Conservation (phyloP, 2,797 vertebrate species). For the Hippopotamyrus pictus region DNA sequence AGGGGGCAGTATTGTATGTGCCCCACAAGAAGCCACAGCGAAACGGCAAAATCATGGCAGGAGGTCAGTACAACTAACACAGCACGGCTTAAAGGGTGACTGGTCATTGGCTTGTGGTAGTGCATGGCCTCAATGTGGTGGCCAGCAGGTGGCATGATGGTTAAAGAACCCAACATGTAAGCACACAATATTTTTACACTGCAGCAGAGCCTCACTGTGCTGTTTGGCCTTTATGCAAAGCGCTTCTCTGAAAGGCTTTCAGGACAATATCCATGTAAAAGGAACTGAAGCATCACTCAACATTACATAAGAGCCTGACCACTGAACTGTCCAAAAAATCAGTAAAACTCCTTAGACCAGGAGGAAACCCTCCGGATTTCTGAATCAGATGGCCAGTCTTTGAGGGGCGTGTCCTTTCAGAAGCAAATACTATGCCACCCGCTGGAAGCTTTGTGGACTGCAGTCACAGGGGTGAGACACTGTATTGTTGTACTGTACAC, state of each 20-base stretch:
- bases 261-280: background rate
- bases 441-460: background rate
- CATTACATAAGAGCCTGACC: background rate
- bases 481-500: background rate
- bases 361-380: background rate
- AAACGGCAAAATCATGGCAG: background rate
- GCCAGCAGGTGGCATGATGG: background rate
- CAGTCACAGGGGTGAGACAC: background rate
- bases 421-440: background rate
- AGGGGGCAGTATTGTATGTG: background rate
- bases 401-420: background rate
- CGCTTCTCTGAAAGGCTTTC: background rate
- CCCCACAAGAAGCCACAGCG: background rate
- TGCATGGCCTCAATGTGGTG: background rate
- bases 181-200: background rate
- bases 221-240: background rate
- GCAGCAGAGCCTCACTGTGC: background rate
- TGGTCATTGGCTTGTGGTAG: background rate
- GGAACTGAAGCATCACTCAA: background rate
- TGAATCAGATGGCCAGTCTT: background rate
- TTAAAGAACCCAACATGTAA: background rate
- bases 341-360: background rate
- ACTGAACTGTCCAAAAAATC: background rate
- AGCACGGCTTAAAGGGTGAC: background rate
- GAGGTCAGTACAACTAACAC: background rate